phyloP scores from a whole-genome alignment of 2,888 invertebrate genomes.

The Diadegma fenestrale region DNA sequence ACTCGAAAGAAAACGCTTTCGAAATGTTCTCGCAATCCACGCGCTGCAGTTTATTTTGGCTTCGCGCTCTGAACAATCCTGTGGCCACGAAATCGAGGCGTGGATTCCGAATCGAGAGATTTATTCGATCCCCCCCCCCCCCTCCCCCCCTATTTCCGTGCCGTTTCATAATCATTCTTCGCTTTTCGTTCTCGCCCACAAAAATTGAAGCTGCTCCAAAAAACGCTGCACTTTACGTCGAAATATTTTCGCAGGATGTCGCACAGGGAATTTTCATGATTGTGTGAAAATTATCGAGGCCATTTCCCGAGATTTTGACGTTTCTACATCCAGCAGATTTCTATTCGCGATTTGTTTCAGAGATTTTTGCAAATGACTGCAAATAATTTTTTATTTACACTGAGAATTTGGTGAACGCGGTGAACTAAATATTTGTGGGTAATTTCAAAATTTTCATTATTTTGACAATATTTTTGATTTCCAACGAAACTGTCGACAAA shows the following conservation, averaged over 20 bases:
- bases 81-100: conserved; percentile 25
- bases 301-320: no score
- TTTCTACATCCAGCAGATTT: no score
- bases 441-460: no score
- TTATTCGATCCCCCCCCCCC: background rate
- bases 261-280: no score
- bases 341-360: no score
- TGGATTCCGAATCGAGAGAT: background rate
- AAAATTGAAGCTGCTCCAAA: background rate
- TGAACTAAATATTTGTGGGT: no score
- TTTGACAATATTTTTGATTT: no score
- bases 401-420: no score
- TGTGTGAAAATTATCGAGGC: no score
- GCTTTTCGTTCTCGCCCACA: background rate
- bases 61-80: background rate
- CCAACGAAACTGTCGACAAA: no score
- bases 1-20: conserved; percentile 27
- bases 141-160: background rate
- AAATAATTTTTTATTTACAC: no score
- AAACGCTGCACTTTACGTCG: background rate
- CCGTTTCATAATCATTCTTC: background rate
- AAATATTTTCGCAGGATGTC: no score
- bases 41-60: conserved; percentile 47
- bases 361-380: background rate
- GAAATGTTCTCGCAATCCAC: conserved; percentile 37